Evolutionary conservation across 2,113 vertebrate genomes (phyloP), one percentile per base, ranked within the genome.

Genomic region (Spea multiplicata): DNA sequence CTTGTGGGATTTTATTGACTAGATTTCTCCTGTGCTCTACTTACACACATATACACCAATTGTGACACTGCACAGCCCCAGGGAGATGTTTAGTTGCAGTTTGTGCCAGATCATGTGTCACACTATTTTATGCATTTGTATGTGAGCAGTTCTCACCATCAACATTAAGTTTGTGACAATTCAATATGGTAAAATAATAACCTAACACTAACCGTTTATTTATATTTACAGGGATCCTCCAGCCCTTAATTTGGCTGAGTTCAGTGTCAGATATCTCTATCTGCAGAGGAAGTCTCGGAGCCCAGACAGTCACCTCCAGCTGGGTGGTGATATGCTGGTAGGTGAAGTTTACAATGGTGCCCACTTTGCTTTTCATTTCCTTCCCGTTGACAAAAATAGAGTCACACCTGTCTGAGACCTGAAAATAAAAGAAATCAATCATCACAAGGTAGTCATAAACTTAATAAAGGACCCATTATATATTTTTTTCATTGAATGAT

Each of bases 191-290:
- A 30, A 30, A 30, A 30, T 30, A 30, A 30, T 30, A 30, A 30
- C 30, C 30, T 30, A 30, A 30, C 30, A 30, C 30, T 30, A 30
- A 30, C 97, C 97, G 96, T 85, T 94, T 95, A 84, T 93, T 96
- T 68, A 94, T 82, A 82, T 92, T 87, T 88, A 98, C 95, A 0
- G 97, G 97, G 9, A 99, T 93, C 85, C 97, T 90, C 97, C 97
- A 99, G 73, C 97, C 97, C 73, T 99, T 99, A 83, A 99, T 91
- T 91, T 98, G 97, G 86, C 96, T 99, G 70, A 99, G 93, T 84
- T 99, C 96, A 0, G 95, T 95, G 75, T 99, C 97, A 0, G 96
- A 99, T 86, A 99, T 93, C 67, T 98, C 95, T 0, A 99, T 96
- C 91, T 99, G 97, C 87, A 99, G 92, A 0, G 97, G 97, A 0